phyloP scores from a whole-genome alignment of 2,888 invertebrate genomes.

The Elgonia sp. region DNA sequence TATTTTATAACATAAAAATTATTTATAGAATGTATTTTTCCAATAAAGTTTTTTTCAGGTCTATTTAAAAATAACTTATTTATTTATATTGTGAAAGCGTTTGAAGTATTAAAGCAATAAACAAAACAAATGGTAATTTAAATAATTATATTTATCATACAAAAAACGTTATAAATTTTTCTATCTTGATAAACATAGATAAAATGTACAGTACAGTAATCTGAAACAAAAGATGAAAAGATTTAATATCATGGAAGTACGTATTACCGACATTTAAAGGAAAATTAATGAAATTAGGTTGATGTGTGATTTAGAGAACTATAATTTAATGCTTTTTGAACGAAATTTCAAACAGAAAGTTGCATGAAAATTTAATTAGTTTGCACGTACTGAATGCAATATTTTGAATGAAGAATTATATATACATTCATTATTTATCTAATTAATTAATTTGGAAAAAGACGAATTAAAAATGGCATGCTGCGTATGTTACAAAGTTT shows the following conservation, averaged over 20 bases:
- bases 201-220: slow-evolving; percentile 3
- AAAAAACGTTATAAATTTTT: too few relatives aligned
- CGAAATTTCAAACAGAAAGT: slow-evolving; percentile 36
- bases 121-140: too few relatives aligned
- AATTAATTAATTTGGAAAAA: neutral
- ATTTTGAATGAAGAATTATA: slow-evolving; percentile 1
- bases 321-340: slow-evolving; percentile 39
- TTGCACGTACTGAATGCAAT: slow-evolving; percentile 9
- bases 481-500: neutral
- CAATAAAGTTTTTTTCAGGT: too few relatives aligned
- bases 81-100: too few relatives aligned
- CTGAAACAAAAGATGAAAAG: slow-evolving; percentile 21
- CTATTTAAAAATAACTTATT: too few relatives aligned
- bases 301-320: slow-evolving; percentile 34
- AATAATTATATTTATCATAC: too few relatives aligned
- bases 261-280: slow-evolving; percentile 17
- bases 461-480: neutral
- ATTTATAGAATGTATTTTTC: too few relatives aligned
- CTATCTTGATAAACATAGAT: neutral
- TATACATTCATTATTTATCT: neutral
- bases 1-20: too few relatives aligned
- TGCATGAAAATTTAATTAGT: slow-evolving; percentile 40
- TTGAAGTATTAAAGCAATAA: too few relatives aligned
- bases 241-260: neutral
- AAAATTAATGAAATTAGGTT: slow-evolving; percentile 30